phyloP scores from a whole-genome alignment of 2,797 vertebrate species.

The Melanotaenia boesemani region DNA sequence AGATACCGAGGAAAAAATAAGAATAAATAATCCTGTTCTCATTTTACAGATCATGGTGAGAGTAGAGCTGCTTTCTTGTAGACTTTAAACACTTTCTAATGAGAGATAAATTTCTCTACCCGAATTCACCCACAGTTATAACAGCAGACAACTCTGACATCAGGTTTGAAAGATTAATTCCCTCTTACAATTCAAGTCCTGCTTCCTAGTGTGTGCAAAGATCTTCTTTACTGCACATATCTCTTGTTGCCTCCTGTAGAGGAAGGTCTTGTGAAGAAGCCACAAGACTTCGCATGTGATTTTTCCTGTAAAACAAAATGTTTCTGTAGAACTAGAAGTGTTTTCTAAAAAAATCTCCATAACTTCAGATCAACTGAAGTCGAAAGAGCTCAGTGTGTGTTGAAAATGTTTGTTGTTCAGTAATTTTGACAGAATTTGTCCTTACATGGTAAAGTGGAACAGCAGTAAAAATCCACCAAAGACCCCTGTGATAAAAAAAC shows the following conservation, averaged over 20 bases:
- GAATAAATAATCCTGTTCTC: too few species aligned
- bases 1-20: too few species aligned
- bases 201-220: too few species aligned
- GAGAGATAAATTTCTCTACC: too few species aligned
- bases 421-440: neutral
- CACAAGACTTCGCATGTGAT: too few species aligned
- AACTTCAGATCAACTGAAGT: neutral
- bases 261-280: too few species aligned
- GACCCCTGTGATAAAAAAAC: neutral
- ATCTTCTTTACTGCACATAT: too few species aligned
- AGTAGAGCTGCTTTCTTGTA: too few species aligned
- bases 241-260: too few species aligned
- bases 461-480: neutral
- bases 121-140: neutral
- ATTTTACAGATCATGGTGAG: too few species aligned
- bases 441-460: neutral
- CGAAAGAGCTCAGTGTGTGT: neutral
- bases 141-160: neutral
- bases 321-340: neutral
- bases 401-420: neutral
- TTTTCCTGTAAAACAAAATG: neutral
- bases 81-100: too few species aligned
- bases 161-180: slow-evolving; percentile 22
- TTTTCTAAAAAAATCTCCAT: neutral
- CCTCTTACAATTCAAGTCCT: too few species aligned